A percentile compares a stretch with the other conserved stretches of the same genome.
These are phyloP conservation scores for Peromyscus nudipes DNA, from an alignment of 2,797 vertebrate genomes.

Conservation along the genomic window DNA sequence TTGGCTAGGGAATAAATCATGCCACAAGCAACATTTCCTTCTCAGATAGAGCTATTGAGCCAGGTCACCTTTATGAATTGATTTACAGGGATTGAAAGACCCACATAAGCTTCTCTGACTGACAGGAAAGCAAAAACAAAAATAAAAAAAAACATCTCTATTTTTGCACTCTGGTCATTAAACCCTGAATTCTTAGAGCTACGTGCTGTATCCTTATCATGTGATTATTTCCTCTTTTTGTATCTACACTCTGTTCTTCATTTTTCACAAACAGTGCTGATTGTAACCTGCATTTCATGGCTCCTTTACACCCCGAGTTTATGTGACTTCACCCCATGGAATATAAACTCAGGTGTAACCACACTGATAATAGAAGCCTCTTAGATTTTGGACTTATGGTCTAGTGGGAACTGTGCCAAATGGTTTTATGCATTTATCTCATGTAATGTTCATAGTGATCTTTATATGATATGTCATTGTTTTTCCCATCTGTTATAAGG, in stretches of 20 bases:
- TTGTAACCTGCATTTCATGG: background rate
- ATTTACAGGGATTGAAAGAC: constrained; percentile 63
- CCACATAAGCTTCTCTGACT: constrained; percentile 55
- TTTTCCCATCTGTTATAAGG: constrained; percentile 34
- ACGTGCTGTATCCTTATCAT: background rate
- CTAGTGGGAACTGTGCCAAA: constrained; percentile 41
- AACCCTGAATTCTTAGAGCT: constrained; percentile 25
- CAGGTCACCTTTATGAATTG: constrained; percentile 73
- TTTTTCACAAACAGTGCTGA: constrained; percentile 42
- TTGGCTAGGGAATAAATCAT: constrained; percentile 64
- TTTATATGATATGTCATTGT: background rate
- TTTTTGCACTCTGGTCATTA: constrained; percentile 57
- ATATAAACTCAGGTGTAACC: constrained; percentile 28
- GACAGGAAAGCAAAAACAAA: constrained; percentile 59
- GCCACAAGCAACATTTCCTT: constrained; percentile 21
- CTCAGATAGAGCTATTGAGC: constrained; percentile 31
- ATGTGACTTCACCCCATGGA: background rate
- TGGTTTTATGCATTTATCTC: constrained; percentile 48
- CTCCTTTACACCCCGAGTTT: background rate
- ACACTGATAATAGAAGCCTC: background rate
- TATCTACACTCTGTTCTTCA: background rate
- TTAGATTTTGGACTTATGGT: background rate
- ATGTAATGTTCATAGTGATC: constrained; percentile 6
- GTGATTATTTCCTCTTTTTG: constrained; percentile 12
- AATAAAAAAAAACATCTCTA: constrained; percentile 20